phyloP scores from a whole-genome alignment of 1,140 invertebrate genomes.

The Lethrus apterus region DNA sequence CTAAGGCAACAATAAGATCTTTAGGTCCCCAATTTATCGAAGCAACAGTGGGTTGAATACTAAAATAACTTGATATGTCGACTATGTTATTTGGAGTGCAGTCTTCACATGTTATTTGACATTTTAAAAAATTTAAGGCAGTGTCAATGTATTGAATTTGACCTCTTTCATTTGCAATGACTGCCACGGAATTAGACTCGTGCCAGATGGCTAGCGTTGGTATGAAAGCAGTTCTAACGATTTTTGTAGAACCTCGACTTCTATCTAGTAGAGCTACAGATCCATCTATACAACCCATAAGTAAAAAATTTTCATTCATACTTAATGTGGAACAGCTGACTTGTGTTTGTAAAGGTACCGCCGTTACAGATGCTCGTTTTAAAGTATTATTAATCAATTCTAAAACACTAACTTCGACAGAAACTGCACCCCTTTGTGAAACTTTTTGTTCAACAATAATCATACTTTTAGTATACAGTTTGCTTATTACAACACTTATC shows the following conservation, averaged over 20 bases:
- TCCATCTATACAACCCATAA: conserved; percentile 70
- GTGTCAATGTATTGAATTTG: conserved; percentile 74
- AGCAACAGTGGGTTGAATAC: conserved; percentile 51
- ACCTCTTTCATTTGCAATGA: conserved; percentile 62
- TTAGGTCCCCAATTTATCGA: conserved; percentile 45
- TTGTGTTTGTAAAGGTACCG: conserved; percentile 63
- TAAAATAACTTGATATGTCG: conserved; percentile 64
- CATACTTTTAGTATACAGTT: conserved; percentile 57
- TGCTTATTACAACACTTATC: conserved; percentile 58
- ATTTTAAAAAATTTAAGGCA: conserved; percentile 57
- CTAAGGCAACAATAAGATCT: conserved; percentile 48
- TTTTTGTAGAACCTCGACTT: conserved; percentile 53
- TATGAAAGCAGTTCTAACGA: conserved; percentile 58
- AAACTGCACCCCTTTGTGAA: conserved; percentile 64
- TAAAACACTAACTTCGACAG: conserved; percentile 63
- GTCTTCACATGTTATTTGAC: conserved; percentile 63
- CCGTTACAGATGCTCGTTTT: conserved; percentile 58
- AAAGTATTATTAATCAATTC: conserved; percentile 61
- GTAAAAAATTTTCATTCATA: conserved; percentile 62
- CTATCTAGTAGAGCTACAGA: conserved; percentile 66
- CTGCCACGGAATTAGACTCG: conserved; percentile 57
- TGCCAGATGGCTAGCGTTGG: conserved; percentile 67
- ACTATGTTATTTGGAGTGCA: conserved; percentile 53
- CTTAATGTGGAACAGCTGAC: conserved; percentile 60
- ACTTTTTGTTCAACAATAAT: conserved; percentile 71